These are phyloP conservation scores for Palythoa grandis DNA, from an alignment of 92 coral and sea anemone species.

Conservation along the genomic window DNA sequence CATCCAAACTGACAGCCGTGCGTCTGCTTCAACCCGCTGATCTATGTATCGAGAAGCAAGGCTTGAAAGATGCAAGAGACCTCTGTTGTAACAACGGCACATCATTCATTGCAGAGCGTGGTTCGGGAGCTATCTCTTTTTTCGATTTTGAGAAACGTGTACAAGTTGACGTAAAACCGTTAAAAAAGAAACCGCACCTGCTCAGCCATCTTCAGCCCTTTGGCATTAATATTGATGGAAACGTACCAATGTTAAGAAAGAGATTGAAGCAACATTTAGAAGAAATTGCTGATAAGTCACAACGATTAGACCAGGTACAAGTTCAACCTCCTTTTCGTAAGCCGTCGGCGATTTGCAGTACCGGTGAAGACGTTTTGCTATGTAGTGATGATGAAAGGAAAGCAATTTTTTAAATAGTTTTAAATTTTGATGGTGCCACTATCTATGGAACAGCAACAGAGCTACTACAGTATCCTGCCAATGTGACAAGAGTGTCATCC, in stretches of 20 bases:
- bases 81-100: constrained; percentile 43
- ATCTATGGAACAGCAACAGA: constrained; percentile 6
- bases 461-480: background rate
- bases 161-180: constrained; percentile 10
- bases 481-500: constrained; percentile 14
- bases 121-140: constrained; percentile 48
- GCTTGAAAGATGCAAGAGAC: constrained; percentile 57
- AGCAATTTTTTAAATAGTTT: constrained; percentile 41
- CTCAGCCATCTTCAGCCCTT: constrained; percentile 51
- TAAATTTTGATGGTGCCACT: constrained; percentile 53
- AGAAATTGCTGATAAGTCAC: constrained; percentile 35
- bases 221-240: constrained; percentile 44
- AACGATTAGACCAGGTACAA: constrained; percentile 42
- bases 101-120: constrained; percentile 51
- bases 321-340: constrained; percentile 23
- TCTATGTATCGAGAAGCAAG: constrained; percentile 25
- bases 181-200: constrained; percentile 47
- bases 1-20: constrained; percentile 42
- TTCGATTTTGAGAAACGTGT: constrained; percentile 45
- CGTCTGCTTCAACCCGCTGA: constrained; percentile 63
- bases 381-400: constrained; percentile 45
- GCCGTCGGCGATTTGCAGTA: constrained; percentile 50
- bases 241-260: constrained; percentile 35
- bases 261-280: constrained; percentile 47
- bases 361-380: constrained; percentile 46